Evolutionary conservation across 2,113 vertebrate genomes (phyloP).

Genomic region (Hippocampus guttulatus): DNA sequence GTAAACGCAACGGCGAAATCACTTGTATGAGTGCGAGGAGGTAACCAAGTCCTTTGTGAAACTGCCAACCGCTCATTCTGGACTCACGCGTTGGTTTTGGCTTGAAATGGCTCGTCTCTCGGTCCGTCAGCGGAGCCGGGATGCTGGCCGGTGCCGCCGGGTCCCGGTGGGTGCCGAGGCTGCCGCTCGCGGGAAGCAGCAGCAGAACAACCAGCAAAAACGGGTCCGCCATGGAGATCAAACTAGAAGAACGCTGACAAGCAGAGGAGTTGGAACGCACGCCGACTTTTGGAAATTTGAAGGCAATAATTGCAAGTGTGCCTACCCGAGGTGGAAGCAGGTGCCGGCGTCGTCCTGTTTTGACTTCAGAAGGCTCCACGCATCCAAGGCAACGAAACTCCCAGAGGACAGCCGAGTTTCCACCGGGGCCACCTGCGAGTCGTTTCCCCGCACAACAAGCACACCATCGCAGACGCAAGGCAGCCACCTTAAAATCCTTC

Average conservation of each 20-base stretch:
- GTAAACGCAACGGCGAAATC: no score
- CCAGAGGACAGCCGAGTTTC: slow-evolving; percentile 34
- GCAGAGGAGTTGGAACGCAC: not conserved
- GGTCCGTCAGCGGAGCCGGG: slow-evolving; percentile 26
- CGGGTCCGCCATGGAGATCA: slow-evolving; percentile 33
- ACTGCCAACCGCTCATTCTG: not conserved
- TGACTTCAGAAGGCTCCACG: slow-evolving; percentile 41
- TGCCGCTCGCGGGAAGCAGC: slow-evolving; percentile 49
- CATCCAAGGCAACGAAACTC: slow-evolving; percentile 70
- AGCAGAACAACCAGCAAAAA: slow-evolving; percentile 47
- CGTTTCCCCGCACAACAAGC: slow-evolving; percentile 7
- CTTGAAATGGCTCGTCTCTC: slow-evolving; percentile 34
- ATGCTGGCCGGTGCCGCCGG: slow-evolving; percentile 27
- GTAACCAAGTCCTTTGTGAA: no score
- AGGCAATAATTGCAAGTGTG: not conserved
- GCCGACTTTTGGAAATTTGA: not conserved
- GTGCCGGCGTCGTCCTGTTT: slow-evolving; percentile 40
- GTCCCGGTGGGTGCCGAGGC: slow-evolving; percentile 26
- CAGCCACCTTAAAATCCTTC: not conserved
- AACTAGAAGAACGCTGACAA: not conserved
- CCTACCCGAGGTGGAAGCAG: slow-evolving; percentile 49
- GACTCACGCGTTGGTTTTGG: slow-evolving; percentile 51
- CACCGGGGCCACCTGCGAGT: slow-evolving; percentile 31
- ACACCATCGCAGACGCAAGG: not conserved
- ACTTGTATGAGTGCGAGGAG: not conserved